Base-by-base conservation (phyloP, 2,113 vertebrate species). In the Ellobius talpinus region DNA sequence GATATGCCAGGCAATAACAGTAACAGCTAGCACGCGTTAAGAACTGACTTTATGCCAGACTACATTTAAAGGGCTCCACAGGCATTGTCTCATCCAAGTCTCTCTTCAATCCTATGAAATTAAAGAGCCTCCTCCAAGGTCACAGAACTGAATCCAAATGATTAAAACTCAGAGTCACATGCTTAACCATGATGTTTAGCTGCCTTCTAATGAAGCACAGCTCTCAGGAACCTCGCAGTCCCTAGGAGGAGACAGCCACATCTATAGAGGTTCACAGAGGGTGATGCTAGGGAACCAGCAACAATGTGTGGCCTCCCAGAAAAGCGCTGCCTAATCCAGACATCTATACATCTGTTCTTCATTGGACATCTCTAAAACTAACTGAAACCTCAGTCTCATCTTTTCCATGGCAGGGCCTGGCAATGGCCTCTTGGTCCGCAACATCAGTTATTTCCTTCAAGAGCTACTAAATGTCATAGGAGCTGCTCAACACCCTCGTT, bases 51-150 rank as follows among this genome's bases (percentile, higher is more conserved):
- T 58, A 31, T 63, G 16, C 31, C 36, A 82, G 55, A n/a, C 82
- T 68, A 36, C 86, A 26, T 96, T 86, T 66, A 90, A 76, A 88
- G 55, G 42, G 11, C 61, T 92, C 73, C 87, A 45, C 1, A 81
- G 17, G 11, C 82, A 81, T 81, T n/a, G 52, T 61, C 31, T 86
- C 73, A 89, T 68, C 94, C 74, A 86, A 68, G 84, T 89, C 87
- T 96, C n/a, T 52, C n/a, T 89, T 63, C 77, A 77, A 17, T 47
- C 42, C 84, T 89, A 50, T 87, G n/a, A 65, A 39, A n/a, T 88
- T 92, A 86, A 42, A 63, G 63, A 58, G 72, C 42, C 74, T 93
- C 68, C 68, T 12, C 78, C 55, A 45, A 58, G 16, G n/a, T 70
- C 61, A 92, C 61, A 73, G 29, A 86, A 33, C 55, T 90, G 33